Conservation (phyloP, 2,113 vertebrate genomes). For the Xiphias gladius region DNA sequence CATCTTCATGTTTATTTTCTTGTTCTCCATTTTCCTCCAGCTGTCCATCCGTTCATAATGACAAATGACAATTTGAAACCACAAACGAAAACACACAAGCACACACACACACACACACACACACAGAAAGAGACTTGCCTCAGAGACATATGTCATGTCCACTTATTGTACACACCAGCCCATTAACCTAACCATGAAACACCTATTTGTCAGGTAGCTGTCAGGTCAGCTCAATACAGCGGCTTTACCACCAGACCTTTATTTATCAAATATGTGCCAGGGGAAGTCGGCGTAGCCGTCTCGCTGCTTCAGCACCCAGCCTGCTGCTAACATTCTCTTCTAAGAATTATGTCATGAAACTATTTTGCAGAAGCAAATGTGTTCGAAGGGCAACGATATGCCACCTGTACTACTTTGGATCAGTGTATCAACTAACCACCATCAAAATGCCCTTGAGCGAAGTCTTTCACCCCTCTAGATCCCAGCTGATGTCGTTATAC, state of each 20-base stretch:
- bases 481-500: neutral
- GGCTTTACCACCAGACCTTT: neutral
- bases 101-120: neutral
- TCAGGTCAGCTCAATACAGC: conserved; percentile 36
- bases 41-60: conserved; percentile 6
- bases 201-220: conserved; percentile 57
- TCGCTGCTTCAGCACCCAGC: neutral
- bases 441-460: neutral
- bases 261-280: conserved; percentile 14
- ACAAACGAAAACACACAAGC: neutral
- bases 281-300: neutral
- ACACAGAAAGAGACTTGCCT: conserved; percentile 2
- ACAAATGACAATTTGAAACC: conserved; percentile 3
- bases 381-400: neutral
- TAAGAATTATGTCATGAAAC: neutral
- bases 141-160: conserved; percentile 50
- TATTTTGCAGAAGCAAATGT: neutral
- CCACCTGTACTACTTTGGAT: too few species aligned
- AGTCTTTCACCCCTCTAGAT: neutral
- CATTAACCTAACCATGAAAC: conserved; percentile 40
- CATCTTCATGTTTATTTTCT: neutral
- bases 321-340: neutral
- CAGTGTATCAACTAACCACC: neutral
- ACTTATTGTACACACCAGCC: conserved; percentile 34
- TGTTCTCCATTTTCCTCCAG: neutral